Percentiles rank a stretch among this genome's conserved stretches.
phyloP scores from a whole-genome alignment of 1,140 invertebrate species.

The Steinernema khuongi region DNA sequence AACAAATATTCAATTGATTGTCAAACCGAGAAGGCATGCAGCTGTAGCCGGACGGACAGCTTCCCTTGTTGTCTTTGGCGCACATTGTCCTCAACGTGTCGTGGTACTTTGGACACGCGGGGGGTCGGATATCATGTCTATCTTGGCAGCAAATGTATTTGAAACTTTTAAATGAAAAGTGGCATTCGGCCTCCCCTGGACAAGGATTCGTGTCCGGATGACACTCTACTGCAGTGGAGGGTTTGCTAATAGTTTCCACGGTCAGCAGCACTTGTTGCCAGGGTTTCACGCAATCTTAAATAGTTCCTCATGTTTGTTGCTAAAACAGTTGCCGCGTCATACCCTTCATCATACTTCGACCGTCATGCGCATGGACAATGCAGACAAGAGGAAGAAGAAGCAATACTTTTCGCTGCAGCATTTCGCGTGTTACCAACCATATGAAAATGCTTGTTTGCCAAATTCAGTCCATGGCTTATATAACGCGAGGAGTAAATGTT shows the following conservation, averaged over 20 bases:
- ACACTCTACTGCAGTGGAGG: conserved; percentile 18
- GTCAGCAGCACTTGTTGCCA: conserved; percentile 23
- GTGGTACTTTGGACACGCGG: conserved; percentile 24
- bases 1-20: conserved; percentile 20
- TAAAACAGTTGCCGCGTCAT: not conserved
- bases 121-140: conserved; percentile 16
- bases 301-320: not conserved
- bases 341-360: not conserved
- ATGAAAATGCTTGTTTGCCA: not conserved
- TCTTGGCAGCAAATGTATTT: conserved; percentile 27
- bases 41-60: conserved; percentile 13
- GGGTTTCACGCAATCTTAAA: conserved; percentile 24
- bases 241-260: conserved; percentile 15
- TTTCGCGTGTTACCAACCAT: too few relatives aligned
- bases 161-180: conserved; percentile 25
- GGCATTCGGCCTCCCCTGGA: conserved; percentile 22
- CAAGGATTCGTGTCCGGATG: conserved; percentile 21
- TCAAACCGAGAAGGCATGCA: conserved; percentile 23
- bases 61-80: not conserved
- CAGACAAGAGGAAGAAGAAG: not conserved
- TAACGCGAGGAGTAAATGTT: not conserved
- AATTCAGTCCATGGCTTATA: not conserved
- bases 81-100: conserved; percentile 22
- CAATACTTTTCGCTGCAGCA: not conserved
- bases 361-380: not conserved